Conservation (phyloP, 2,113 vertebrate species). For the Ptychochromis oligacanthus region DNA sequence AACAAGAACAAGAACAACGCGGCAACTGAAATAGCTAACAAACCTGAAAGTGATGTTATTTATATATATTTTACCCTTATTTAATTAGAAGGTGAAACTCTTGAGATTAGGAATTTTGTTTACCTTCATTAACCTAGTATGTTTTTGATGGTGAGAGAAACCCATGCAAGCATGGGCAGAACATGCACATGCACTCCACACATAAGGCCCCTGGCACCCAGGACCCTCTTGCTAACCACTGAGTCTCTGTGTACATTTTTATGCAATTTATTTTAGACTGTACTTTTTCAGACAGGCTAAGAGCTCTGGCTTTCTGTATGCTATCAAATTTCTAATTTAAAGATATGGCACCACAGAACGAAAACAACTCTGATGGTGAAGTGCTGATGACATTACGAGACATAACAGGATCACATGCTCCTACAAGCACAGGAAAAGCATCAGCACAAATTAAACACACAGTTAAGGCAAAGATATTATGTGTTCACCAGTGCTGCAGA, state of each 20-base stretch:
- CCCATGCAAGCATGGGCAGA: not conserved
- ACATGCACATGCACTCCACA: not conserved
- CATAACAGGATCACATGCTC: not conserved
- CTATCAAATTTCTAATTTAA: not conserved
- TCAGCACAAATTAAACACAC: not conserved
- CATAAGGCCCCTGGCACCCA: no score
- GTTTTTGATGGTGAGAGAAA: not conserved
- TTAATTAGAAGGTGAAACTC: no score
- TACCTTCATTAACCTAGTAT: not conserved
- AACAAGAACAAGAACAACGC: no score
- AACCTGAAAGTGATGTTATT: no score
- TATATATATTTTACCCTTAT: no score
- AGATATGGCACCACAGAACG: not conserved
- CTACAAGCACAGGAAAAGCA: not conserved
- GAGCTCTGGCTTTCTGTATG: not conserved
- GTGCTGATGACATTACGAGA: not conserved
- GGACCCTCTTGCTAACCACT: no score
- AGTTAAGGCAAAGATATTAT: not conserved
- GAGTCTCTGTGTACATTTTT: no score
- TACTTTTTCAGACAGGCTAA: no score
- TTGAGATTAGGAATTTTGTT: no score
- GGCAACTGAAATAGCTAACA: no score
- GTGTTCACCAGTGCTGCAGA: slow-evolving; percentile 81
- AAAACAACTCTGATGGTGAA: not conserved
- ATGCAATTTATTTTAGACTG: no score